Evolutionary conservation across 2,797 vertebrate species (phyloP).

Genomic region (Jordanella pulchra): DNA sequence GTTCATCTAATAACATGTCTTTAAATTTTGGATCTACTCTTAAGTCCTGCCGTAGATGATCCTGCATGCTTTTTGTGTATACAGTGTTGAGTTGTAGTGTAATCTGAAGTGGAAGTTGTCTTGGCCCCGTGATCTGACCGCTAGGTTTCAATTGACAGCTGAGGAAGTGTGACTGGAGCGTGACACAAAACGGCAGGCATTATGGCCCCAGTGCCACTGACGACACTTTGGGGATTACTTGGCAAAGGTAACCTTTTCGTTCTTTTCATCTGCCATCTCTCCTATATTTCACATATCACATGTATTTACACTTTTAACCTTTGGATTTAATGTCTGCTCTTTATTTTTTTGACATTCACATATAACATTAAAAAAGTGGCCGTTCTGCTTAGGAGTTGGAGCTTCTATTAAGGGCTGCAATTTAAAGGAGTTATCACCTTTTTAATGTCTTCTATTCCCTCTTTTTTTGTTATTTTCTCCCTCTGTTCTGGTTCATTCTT

Average conservation of each 20-base stretch:
- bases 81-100: conserved; percentile 72
- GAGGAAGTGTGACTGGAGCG: conserved; percentile 99
- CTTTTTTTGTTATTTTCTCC: neutral
- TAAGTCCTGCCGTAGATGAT: conserved; percentile 43
- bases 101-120: conserved; percentile 87
- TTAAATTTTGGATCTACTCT: conserved; percentile 24
- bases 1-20: conserved; percentile 16
- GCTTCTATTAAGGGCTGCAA: conserved; percentile 10
- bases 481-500: neutral
- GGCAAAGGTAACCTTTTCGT: conserved; percentile 99
- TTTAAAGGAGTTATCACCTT: neutral
- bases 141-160: conserved; percentile 99
- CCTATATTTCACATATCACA: conserved; percentile 37
- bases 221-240: conserved; percentile 99
- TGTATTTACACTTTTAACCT: conserved; percentile 30
- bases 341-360: conserved; percentile 7
- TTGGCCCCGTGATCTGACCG: conserved; percentile 98
- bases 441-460: conserved; percentile 12
- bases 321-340: conserved; percentile 29
- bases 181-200: conserved; percentile 99
- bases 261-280: conserved; percentile 86
- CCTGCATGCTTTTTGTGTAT: conserved; percentile 67
- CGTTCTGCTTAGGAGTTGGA: conserved; percentile 10
- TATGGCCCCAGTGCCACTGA: conserved; percentile 99
- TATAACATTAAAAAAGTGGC: neutral